A percentile compares a stretch with the other conserved stretches of the same genome.
phyloP scores from a whole-genome alignment of 2,797 vertebrate genomes.

The Craterocephalus amniculus region DNA sequence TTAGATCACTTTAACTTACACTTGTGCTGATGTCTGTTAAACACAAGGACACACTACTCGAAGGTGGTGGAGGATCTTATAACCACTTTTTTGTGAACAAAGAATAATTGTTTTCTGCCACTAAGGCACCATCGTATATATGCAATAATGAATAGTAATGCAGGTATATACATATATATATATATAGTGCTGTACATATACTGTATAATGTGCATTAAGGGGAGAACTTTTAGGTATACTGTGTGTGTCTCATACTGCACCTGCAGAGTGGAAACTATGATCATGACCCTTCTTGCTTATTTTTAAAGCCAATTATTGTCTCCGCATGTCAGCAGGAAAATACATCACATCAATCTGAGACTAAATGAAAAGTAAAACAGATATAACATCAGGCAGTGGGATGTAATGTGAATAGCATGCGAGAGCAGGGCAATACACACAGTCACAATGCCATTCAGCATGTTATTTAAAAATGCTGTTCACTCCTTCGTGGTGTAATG shows the following conservation, averaged over 20 bases:
- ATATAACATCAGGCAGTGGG: slow-evolving; percentile 13
- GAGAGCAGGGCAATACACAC: slow-evolving; percentile 8
- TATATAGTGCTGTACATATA: no score
- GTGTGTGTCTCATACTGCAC: neutral
- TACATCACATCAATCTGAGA: neutral
- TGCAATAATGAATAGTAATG: no score
- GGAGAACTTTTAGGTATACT: no score
- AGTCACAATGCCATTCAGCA: slow-evolving; percentile 20
- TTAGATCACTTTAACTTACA: slow-evolving; percentile 20
- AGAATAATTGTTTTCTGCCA: neutral
- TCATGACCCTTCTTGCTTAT: no score
- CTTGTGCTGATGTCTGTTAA: neutral
- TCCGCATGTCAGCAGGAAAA: neutral
- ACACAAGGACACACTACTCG: neutral
- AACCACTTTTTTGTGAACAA: neutral
- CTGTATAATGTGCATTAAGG: no score
- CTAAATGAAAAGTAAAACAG: neutral
- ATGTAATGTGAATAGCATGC: slow-evolving; percentile 18
- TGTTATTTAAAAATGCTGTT: slow-evolving; percentile 50
- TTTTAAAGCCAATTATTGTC: slow-evolving; percentile 21
- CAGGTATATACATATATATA: no score
- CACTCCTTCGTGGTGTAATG: slow-evolving; percentile 27
- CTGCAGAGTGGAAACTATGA: neutral
- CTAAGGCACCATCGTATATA: no score
- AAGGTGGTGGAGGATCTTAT: neutral